Percentiles rank a stretch among this genome's conserved stretches.
These are phyloP conservation scores for Cataglyphis rosenhaueri DNA, from an alignment of 2,888 invertebrate genomes.

Conservation along the genomic window DNA sequence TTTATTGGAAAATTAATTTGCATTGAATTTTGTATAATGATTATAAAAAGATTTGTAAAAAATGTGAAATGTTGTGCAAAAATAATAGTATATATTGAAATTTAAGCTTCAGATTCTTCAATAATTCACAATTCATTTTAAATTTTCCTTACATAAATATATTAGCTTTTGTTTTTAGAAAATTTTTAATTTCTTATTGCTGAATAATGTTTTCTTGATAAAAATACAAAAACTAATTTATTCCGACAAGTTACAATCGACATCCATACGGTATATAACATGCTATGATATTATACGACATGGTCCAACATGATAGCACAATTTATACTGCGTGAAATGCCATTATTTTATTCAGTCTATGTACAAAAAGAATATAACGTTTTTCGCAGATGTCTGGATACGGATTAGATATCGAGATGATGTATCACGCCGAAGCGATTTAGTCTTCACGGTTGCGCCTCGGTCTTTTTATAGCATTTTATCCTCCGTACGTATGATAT, in stretches of 20 bases:
- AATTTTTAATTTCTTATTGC: no score
- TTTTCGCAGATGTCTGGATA: constrained; percentile 11
- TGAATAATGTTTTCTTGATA: no score
- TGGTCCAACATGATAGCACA: neutral
- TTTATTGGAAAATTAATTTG: neutral
- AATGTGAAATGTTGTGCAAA: neutral
- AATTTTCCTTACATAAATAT: no score
- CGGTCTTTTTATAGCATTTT: constrained; percentile 11
- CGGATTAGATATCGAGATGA: constrained; percentile 65
- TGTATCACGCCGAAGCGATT: constrained; percentile 35
- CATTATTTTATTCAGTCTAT: constrained; percentile 7
- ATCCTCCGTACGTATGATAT: neutral
- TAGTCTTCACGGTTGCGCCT: constrained; percentile 49
- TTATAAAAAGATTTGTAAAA: neutral
- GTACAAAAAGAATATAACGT: neutral
- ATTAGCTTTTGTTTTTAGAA: no score
- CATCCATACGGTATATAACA: neutral
- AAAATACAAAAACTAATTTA: no score
- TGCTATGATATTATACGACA: neutral
- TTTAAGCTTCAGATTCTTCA: neutral
- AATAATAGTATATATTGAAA: neutral
- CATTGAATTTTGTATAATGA: neutral
- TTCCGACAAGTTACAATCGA: neutral
- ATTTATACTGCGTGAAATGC: neutral
- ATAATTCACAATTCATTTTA: no score